Evolutionary conservation across 2,797 vertebrate genomes (phyloP), one percentile per base, ranked within the genome.

Genomic region (Pipistrellus nathusii): DNA sequence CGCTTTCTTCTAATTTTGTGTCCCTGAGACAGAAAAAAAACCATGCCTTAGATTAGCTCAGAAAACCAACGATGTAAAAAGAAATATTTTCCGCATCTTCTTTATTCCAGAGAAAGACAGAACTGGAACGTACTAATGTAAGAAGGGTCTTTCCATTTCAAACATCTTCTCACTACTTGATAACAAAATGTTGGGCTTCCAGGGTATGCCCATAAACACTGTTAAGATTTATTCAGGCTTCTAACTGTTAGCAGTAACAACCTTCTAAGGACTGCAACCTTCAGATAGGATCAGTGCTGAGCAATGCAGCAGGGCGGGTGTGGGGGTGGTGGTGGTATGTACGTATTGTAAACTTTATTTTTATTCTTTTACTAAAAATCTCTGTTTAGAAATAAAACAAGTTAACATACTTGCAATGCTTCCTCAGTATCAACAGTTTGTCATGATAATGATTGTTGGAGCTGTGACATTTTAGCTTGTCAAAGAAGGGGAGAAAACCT

Each of bases 211-310:
- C 98, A 98, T 98, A 98, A 97, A 97, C 98, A 98, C 97, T 98
- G 98, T 98, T 98, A 98, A 96, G 97, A 98, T 98, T 98, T 97
- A 98, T 98, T 98, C 98, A 98, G 98, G 96, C 98, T 99, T 98
- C 98, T 98, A 99, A 98, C 98, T 97, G 96, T 98, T 98, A 98
- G 98, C 98, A 98, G 98, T 20, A 93, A 98, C 98, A 99, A 98
- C 97, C 97, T 98, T 97, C 97, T 97, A 98, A 98, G 98, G 98
- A 99, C 98, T 98, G n/a, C n/a, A n/a, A n/a, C n/a, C n/a, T n/a
- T 98, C 98, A 83, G 98, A 97, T 75, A 90, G 83, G 96, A 97
- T 97, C 96, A 98, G 92, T 96, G 97, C 97, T 90, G 91, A 96
- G 95, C 6, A 69, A 76, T 0, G 10, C 13, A 62, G 18, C 35